phyloP scores from a whole-genome alignment of 1,140 invertebrate genomes.

The Lanistes nyassanus region DNA sequence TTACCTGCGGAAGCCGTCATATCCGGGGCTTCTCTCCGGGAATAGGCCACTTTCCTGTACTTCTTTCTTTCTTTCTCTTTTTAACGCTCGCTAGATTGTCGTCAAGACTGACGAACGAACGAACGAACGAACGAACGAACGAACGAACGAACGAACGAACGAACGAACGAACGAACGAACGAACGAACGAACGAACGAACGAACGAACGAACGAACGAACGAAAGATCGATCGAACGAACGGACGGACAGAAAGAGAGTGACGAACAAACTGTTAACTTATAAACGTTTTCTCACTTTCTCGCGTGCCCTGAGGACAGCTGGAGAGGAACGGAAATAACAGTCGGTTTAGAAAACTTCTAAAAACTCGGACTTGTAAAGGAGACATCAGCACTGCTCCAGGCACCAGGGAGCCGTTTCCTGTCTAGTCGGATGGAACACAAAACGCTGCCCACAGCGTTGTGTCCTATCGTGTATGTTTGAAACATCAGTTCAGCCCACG shows the following conservation, averaged over 20 bases:
- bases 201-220: neutral
- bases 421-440: neutral
- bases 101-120: too few relatives aligned
- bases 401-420: neutral
- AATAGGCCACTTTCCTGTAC: too few relatives aligned
- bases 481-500: too few relatives aligned
- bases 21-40: too few relatives aligned
- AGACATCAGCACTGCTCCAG: neutral
- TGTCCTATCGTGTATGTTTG: too few relatives aligned
- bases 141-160: neutral
- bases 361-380: neutral
- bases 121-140: constrained; percentile 1
- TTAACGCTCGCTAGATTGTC: too few relatives aligned
- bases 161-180: neutral
- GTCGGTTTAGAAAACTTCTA: neutral
- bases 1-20: too few relatives aligned
- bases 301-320: neutral
- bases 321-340: neutral
- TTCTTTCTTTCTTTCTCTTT: too few relatives aligned
- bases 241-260: neutral
- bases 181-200: neutral
- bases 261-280: neutral
- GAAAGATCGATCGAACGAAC: constrained; percentile 3
- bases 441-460: too few relatives aligned
- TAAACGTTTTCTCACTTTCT: neutral